Percentiles rank a stretch among this genome's conserved stretches.
Conservation (phyloP, 1,140 invertebrate species). For the Drosophila ercepeae region DNA sequence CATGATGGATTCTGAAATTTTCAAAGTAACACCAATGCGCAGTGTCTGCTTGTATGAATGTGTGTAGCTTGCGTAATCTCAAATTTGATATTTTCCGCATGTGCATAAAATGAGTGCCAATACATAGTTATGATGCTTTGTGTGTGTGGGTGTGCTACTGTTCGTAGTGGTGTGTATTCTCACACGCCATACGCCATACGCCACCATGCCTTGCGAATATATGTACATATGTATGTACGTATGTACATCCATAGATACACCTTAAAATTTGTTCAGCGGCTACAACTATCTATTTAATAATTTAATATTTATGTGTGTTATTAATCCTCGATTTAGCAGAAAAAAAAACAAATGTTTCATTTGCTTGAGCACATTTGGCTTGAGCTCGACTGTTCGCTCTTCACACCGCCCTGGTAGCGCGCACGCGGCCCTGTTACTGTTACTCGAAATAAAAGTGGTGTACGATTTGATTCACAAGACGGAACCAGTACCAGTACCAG, state of each 20-base stretch:
- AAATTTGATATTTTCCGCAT: conserved; percentile 46
- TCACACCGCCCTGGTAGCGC: conserved; percentile 14
- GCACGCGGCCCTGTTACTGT: conserved; percentile 25
- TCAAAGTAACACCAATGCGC: conserved; percentile 1
- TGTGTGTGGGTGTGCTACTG: background rate
- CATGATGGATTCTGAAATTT: background rate
- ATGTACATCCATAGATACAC: background rate
- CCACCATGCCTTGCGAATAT: background rate
- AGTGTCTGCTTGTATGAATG: conserved; percentile 2
- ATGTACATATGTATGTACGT: conserved; percentile 16
- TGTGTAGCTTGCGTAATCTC: conserved; percentile 61
- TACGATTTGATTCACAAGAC: conserved; percentile 15
- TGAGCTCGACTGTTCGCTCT: no score
- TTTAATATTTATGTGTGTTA: no score
- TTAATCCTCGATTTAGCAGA: no score
- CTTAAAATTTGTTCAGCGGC: no score
- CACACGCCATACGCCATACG: background rate
- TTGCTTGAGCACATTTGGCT: no score
- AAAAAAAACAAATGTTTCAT: no score
- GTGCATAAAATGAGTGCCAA: conserved; percentile 19
- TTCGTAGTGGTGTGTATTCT: background rate
- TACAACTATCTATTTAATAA: no score
- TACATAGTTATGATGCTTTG: conserved; percentile 11
- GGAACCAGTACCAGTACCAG: conserved; percentile 39
- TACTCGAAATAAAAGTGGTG: conserved; percentile 20